Evolutionary conservation across 1,140 invertebrate species (phyloP).

Genomic region (Tetragonula clypearis): DNA sequence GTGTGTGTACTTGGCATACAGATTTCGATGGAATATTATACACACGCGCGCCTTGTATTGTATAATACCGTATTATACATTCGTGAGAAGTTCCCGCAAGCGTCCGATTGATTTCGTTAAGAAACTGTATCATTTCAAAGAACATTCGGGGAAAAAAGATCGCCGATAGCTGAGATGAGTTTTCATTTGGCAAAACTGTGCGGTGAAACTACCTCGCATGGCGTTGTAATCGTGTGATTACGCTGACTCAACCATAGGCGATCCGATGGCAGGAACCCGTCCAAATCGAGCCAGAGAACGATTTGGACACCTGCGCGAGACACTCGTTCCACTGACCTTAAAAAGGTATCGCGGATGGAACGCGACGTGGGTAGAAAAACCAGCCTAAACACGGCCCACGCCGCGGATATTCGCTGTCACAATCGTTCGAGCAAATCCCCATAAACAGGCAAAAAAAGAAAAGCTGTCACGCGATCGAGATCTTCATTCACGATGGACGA

Average conservation of each 20-base stretch:
- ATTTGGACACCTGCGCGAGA: conserved; percentile 29
- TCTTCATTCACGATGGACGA: conserved; percentile 44
- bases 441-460: conserved; percentile 57
- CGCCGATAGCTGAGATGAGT: not conserved
- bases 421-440: conserved; percentile 32
- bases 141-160: too few species aligned
- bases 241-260: not conserved
- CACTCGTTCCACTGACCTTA: conserved; percentile 55
- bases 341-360: conserved; percentile 51
- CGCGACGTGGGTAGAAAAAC: conserved; percentile 45
- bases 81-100: not conserved
- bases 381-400: conserved; percentile 52
- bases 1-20: too few species aligned
- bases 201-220: not conserved
- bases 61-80: too few species aligned
- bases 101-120: not conserved
- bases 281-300: not conserved
- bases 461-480: conserved; percentile 52
- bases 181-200: not conserved
- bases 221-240: not conserved
- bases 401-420: conserved; percentile 31
- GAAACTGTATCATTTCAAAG: too few species aligned
- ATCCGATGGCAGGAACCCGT: not conserved
- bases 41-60: too few species aligned
- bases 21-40: too few species aligned